Evolutionary conservation across 2,113 vertebrate genomes (phyloP).

Genomic region (Asarcornis scutulata): DNA sequence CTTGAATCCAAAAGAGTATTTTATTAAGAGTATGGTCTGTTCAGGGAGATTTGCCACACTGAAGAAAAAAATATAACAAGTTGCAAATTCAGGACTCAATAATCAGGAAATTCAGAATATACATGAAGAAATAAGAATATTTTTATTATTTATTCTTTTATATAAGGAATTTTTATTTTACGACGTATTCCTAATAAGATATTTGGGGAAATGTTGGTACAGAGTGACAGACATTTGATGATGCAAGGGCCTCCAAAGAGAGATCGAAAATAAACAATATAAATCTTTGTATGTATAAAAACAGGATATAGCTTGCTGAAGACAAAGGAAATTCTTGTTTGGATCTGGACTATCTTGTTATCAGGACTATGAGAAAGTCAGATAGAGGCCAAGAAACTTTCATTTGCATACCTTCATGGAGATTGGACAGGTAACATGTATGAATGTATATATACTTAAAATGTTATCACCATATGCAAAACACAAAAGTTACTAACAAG

Average conservation of each 20-base stretch:
- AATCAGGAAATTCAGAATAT: background rate
- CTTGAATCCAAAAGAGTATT: background rate
- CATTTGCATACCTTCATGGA: background rate
- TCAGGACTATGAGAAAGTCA: background rate
- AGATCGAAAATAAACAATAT: background rate
- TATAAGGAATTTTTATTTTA: background rate
- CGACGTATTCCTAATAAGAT: background rate
- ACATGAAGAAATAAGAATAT: background rate
- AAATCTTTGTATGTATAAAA: rapidly evolving
- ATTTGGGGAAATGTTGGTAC: background rate
- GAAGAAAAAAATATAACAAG: background rate
- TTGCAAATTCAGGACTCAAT: background rate
- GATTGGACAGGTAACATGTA: background rate
- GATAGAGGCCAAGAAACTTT: background rate
- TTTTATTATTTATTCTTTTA: background rate
- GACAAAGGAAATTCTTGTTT: background rate
- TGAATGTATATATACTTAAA: background rate
- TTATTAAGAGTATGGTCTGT: background rate
- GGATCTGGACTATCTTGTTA: background rate
- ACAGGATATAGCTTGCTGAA: background rate
- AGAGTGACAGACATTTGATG: background rate
- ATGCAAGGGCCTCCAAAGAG: background rate
- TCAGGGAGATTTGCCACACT: background rate
- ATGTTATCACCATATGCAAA: background rate
- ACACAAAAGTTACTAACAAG: background rate